phyloP scores from a whole-genome alignment of 92 coral and sea anemone species.

The Epizoanthus ramosus region DNA sequence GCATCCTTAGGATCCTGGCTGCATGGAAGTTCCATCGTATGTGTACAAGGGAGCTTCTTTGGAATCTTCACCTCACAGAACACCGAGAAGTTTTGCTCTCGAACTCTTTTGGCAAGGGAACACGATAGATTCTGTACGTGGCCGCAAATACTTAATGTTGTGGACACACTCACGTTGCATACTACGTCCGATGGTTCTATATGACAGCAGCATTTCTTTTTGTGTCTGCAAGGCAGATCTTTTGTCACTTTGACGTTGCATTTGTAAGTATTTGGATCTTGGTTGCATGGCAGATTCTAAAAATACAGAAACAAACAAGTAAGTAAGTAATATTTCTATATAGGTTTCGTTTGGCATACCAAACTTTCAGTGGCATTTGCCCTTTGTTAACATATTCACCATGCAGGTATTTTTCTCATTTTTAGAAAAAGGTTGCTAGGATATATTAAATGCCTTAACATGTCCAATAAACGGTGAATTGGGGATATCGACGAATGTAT shows the following conservation, averaged over 20 bases:
- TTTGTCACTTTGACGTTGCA: slow-evolving; percentile 21
- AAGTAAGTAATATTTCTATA: slow-evolving; percentile 38
- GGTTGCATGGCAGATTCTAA: slow-evolving; percentile 23
- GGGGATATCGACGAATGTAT: too few species aligned
- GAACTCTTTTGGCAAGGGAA: neutral
- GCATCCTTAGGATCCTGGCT: slow-evolving; percentile 24
- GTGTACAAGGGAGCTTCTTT: slow-evolving; percentile 62
- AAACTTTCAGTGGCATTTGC: neutral
- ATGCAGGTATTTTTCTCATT: neutral
- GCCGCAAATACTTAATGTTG: slow-evolving; percentile 42
- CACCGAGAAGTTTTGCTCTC: neutral
- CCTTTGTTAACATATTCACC: neutral
- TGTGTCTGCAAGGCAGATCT: slow-evolving; percentile 62
- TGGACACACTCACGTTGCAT: slow-evolving; percentile 42
- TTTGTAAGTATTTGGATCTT: slow-evolving; percentile 23
- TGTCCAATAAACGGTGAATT: too few species aligned
- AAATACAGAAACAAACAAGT: neutral
- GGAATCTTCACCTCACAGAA: slow-evolving; percentile 17
- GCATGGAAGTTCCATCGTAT: slow-evolving; percentile 55
- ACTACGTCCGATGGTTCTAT: slow-evolving; percentile 11
- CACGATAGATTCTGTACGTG: slow-evolving; percentile 43
- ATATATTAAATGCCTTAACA: too few species aligned
- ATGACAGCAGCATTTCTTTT: slow-evolving; percentile 36
- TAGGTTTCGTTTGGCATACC: neutral
- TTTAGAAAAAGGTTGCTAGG: neutral